A percentile compares a stretch with the other conserved stretches of the same genome.
Conservation (phyloP, 2,888 invertebrate genomes). For the Drosophila demipolita region DNA sequence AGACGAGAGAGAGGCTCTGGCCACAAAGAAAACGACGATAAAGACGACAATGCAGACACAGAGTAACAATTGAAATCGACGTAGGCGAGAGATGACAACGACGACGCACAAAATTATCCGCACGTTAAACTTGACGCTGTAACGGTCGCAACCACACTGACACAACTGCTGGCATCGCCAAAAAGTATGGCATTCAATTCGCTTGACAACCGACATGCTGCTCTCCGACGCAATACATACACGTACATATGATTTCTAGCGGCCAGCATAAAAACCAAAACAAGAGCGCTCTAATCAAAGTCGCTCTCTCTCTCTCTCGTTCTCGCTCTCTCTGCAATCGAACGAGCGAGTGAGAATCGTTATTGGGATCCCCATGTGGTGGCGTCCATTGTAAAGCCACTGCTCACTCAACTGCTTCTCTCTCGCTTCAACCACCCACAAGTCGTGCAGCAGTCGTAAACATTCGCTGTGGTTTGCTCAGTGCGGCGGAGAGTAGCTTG, state of each 20-base stretch:
- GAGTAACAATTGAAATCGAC: conserved; percentile 57
- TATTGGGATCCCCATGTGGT: conserved; percentile 44
- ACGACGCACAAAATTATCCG: conserved; percentile 60
- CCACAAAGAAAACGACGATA: conserved; percentile 51
- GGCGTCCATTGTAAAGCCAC: conserved; percentile 21
- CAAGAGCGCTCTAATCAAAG: conserved; percentile 30
- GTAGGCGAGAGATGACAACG: conserved; percentile 52
- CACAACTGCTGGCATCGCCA: conserved; percentile 43
- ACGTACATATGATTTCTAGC: conserved; percentile 18
- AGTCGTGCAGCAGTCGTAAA: conserved; percentile 28
- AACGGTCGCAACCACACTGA: conserved; percentile 83
- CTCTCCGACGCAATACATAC: conserved; percentile 19
- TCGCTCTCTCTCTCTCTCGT: conserved; percentile 11
- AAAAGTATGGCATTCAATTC: conserved; percentile 52
- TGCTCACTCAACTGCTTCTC: conserved; percentile 25
- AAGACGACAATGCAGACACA: conserved; percentile 33
- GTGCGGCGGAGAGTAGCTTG: conserved; percentile 38
- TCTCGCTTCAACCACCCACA: conserved; percentile 49
- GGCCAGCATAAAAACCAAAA: conserved; percentile 43
- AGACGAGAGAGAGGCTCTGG: conserved; percentile 12
- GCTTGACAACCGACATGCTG: conserved; percentile 17
- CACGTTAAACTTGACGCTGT: conserved; percentile 73
- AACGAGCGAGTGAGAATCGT: conserved; percentile 12
- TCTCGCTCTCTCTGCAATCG: neutral
- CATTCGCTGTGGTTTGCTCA: conserved; percentile 36